Conservation (phyloP, 2,888 invertebrate genomes). For the Tetramorium bicarinatum region DNA sequence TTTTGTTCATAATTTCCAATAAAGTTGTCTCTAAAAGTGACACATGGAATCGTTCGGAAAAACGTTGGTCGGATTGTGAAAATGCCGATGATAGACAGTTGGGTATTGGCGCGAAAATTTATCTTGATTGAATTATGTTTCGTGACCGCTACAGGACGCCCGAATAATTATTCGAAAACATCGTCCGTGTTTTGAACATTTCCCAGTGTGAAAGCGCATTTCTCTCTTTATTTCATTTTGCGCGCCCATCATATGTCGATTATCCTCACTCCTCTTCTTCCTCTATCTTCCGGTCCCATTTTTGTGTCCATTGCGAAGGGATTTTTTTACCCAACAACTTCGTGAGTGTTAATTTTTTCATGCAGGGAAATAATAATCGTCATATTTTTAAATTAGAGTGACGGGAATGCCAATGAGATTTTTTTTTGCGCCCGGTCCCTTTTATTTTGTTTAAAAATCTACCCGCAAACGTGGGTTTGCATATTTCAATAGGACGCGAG, state of each 20-base stretch:
- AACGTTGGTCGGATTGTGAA: slow-evolving; percentile 40
- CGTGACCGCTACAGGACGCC: slow-evolving; percentile 58
- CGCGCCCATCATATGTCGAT: slow-evolving; percentile 63
- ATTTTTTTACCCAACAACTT: slow-evolving; percentile 33
- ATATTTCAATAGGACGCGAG: slow-evolving; percentile 54
- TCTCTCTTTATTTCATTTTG: slow-evolving; percentile 72
- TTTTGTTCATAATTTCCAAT: slow-evolving; percentile 37
- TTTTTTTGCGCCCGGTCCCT: slow-evolving; percentile 38
- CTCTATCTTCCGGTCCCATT: slow-evolving; percentile 34
- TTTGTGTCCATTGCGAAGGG: background rate
- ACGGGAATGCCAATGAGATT: slow-evolving; percentile 25
- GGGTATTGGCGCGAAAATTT: slow-evolving; percentile 57
- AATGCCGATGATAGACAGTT: slow-evolving; percentile 37
- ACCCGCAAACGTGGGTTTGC: slow-evolving; percentile 38
- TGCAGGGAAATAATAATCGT: slow-evolving; percentile 62
- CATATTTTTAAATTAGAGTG: slow-evolving; percentile 70
- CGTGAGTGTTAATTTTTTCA: slow-evolving; percentile 33
- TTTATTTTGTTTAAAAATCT: slow-evolving; percentile 50
- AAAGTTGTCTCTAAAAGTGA: slow-evolving; percentile 25
- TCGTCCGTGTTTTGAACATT: slow-evolving; percentile 61
- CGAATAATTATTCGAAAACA: slow-evolving; percentile 77
- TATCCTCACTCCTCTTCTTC: slow-evolving; percentile 47
- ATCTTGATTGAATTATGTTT: slow-evolving; percentile 67
- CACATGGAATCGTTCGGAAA: slow-evolving; percentile 27
- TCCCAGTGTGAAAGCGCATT: slow-evolving; percentile 63